These are phyloP conservation scores for Gyrodactylus bullatarudis DNA, from an alignment of 1,140 invertebrate genomes.

Conservation along the genomic window DNA sequence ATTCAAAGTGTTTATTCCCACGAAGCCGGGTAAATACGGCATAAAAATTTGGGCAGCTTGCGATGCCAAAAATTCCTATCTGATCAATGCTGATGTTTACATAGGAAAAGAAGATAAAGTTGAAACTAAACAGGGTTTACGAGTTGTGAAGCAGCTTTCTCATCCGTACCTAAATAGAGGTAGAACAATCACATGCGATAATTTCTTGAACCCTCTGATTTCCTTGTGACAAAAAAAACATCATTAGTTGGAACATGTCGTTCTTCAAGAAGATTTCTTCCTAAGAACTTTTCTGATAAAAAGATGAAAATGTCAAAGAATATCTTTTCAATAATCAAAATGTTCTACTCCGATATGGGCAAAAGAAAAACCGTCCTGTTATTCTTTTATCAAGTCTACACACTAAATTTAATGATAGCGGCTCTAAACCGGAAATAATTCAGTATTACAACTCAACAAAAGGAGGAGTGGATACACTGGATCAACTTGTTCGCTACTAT, in stretches of 20 bases:
- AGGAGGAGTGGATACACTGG: too few relatives aligned
- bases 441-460: too few relatives aligned
- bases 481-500: too few relatives aligned
- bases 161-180: background rate
- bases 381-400: too few relatives aligned
- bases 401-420: too few relatives aligned
- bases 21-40: slow-evolving; percentile 19
- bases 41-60: background rate
- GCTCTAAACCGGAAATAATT: too few relatives aligned
- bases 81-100: background rate
- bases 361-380: background rate
- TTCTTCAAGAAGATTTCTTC: background rate
- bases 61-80: background rate
- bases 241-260: background rate
- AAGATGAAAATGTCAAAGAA: background rate
- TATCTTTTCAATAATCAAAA: background rate
- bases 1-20: slow-evolving; percentile 17
- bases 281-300: background rate
- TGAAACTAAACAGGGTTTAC: slow-evolving; percentile 10
- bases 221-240: background rate
- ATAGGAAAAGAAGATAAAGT: background rate
- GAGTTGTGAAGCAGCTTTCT: background rate
- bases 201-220: background rate
- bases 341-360: background rate
- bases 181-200: background rate